Base-by-base conservation (phyloP, 2,888 invertebrate species). In the Lasioglossum villosulum region DNA sequence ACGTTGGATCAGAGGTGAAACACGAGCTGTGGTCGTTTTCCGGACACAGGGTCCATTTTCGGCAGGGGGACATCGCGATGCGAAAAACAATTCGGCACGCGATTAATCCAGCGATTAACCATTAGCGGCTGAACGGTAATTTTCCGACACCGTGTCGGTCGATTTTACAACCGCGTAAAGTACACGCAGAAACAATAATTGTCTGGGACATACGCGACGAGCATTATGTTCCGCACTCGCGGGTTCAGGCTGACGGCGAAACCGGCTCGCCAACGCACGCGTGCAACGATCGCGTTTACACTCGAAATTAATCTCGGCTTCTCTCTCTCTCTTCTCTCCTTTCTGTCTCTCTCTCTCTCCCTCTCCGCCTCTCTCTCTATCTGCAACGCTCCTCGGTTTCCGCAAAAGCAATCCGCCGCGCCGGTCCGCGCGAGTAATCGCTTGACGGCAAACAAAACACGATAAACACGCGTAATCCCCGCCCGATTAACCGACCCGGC, bases 381-480 rank as follows among this genome's bases (percentile, higher is more conserved):
- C 52, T 52, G 23, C 19, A 14, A 16, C 27, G 76, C 37, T 10
- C 37, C 19, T 23, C 16, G 10, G 4, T 37, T 68, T 37, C 37
- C 72, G 56, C 76, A 72, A 77, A 83, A 76, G 83, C 83, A 72
- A 63, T 73, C 72, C 45, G 70, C 70, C 14, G 27, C 59, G 59
- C 48, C 37, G 66, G 66, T 30, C 16, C 66, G 66, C 82, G 63
- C 83, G 83, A 82, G 83, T 83, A 83, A 83, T 83, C 83, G 83
- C 76, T 83, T 72, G 83, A 73, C 66, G 72, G 66, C 66, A 83
- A 76, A 83, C 83, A 83, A 66, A 72, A 23, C 76, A 59, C 37
- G 83, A 83, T 83, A 76, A 83, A 83, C 83, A 83, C 76, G 73
- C 72, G 76, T 76, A 83, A 83, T 83, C 72, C 83, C 19, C 34